Percentiles rank a stretch among this genome's conserved stretches.
These are phyloP conservation scores for Pseudoatta argentina DNA, from an alignment of 1,140 invertebrate genomes.

Conservation along the genomic window DNA sequence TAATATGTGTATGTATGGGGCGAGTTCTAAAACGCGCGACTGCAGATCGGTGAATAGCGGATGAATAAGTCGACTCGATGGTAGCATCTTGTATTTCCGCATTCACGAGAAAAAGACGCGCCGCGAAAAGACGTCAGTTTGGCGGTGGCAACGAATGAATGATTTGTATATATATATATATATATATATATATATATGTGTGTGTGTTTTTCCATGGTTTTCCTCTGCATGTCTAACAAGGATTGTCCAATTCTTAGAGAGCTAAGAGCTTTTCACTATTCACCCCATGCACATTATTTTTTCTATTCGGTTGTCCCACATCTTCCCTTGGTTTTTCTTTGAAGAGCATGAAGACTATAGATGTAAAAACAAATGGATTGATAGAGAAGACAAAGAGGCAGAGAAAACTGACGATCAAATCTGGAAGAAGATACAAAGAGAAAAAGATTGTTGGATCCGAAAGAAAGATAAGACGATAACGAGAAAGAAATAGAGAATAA, in stretches of 20 bases:
- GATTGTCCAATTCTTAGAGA: conserved; percentile 13
- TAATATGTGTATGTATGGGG: background rate
- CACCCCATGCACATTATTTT: conserved; percentile 74
- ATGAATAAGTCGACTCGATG: background rate
- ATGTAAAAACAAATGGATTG: conserved; percentile 41
- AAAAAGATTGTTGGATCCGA: background rate
- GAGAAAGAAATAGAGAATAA: conserved; percentile 75
- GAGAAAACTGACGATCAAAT: conserved; percentile 46
- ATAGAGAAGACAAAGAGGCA: conserved; percentile 14
- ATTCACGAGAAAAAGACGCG: background rate
- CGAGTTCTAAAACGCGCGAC: background rate
- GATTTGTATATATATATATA: background rate
- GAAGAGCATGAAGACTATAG: background rate
- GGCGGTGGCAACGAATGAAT: background rate
- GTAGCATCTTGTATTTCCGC: background rate
- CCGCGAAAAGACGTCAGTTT: background rate
- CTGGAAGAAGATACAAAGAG: conserved; percentile 9
- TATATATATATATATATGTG: background rate
- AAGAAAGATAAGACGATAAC: conserved; percentile 65
- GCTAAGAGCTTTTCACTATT: background rate
- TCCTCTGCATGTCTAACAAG: too few species aligned
- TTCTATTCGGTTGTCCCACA: conserved; percentile 55
- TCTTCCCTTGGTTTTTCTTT: background rate
- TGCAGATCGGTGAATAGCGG: background rate
- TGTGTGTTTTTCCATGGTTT: background rate